Base-by-base conservation (phyloP, 2,888 invertebrate genomes). In the Micropterix aruncella region DNA sequence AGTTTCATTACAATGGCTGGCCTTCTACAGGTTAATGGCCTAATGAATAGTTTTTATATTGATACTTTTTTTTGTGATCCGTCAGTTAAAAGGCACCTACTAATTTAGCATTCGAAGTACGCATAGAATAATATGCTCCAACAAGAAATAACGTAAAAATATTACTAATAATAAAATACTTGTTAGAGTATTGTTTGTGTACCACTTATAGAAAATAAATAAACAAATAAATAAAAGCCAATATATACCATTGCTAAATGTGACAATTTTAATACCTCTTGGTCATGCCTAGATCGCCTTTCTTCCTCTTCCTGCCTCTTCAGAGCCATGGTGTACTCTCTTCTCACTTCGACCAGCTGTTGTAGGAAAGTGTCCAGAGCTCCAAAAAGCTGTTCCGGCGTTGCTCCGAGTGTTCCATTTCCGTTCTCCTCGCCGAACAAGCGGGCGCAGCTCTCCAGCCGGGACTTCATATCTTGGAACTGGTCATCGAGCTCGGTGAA, bases 361-460 rank as follows among this genome's bases (percentile, higher is more conserved):
- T 77, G 70, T 5, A 95, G 70, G 70, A 95, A 95, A 2, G 82
- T 75, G 65, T 93, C 94, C 55, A 95, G 84, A 40, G 91, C 87
- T 2, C 90, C 91, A 65, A 94, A 95, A 68, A 95, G 86, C 58
- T 91, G 92, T 55, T 94, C 93, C 0, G 94, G 93, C 46, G 93
- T 90, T 16, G 87, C 74, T 36, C 79, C 79, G 7, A 27, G 5
- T 27, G 12, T 27, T 27, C 27, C 27, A 27, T 27, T 27, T 0
- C 78, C 77, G 3, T 86, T 77, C 54, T 94, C 94, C 62, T 95
- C 93, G 19, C 94, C 93, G 60, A 94, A 95, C 1, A 89, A 71
- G 50, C 87, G 79, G 2, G 91, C 86, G 3, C 90, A 91, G 46
- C 88, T 76, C 57, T 92, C 92, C 53, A 91, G 88, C 56, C 94